Percentiles rank a stretch among this genome's conserved stretches.
phyloP scores from a whole-genome alignment of 2,113 vertebrate species.

The Embiotoca jacksoni region DNA sequence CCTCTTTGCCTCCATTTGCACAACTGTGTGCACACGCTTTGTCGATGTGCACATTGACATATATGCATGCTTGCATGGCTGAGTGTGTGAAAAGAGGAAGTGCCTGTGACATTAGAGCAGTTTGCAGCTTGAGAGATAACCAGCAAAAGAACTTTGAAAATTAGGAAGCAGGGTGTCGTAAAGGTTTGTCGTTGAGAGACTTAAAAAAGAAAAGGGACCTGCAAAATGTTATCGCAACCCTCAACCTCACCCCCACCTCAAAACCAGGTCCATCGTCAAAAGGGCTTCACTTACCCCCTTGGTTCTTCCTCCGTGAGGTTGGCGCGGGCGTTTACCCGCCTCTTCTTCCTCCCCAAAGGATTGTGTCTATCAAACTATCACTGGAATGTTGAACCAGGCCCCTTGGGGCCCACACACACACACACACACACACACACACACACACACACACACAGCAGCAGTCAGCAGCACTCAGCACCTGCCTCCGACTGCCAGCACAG shows the following conservation, averaged over 20 bases:
- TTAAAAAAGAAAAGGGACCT: conserved; percentile 31
- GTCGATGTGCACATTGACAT: background rate
- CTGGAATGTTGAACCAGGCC: conserved; percentile 74
- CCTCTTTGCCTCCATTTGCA: conserved; percentile 68
- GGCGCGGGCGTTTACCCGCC: conserved; percentile 9
- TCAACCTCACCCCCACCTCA: conserved; percentile 9
- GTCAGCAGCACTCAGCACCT: conserved; percentile 84
- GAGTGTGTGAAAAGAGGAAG: conserved; percentile 75
- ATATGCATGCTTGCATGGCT: conserved; percentile 8
- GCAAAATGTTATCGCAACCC: conserved; percentile 20
- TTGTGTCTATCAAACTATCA: conserved; percentile 74
- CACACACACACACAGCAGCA: conserved; percentile 61
- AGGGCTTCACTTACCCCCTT: conserved; percentile 58
- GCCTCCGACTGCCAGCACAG: conserved; percentile 66
- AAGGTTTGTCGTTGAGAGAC: conserved; percentile 30
- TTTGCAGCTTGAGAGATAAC: conserved; percentile 70
- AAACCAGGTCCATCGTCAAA: conserved; percentile 21
- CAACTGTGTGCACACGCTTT: conserved; percentile 31
- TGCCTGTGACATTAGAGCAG: conserved; percentile 53
- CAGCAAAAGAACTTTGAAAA: conserved; percentile 53
- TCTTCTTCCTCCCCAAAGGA: conserved; percentile 44
- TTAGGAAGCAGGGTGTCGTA: conserved; percentile 73
- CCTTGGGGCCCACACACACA: conserved; percentile 55
- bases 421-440: conserved; percentile 38
- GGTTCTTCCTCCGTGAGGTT: conserved; percentile 29